These are phyloP conservation scores for Drosophila persimilis DNA, from an alignment of 1,140 invertebrate genomes.

Conservation along the genomic window DNA sequence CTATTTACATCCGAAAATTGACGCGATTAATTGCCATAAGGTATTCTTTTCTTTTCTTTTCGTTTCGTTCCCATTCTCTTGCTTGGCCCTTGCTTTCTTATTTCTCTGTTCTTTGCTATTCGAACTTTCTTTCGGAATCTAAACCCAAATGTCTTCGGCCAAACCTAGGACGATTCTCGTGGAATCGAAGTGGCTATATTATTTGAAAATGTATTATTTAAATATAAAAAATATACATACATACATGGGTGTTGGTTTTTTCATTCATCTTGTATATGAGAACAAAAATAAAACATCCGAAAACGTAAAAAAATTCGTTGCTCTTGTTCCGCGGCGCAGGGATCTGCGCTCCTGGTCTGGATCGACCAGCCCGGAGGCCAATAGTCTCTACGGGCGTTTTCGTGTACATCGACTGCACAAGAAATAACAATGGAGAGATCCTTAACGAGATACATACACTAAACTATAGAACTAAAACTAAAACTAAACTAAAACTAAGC, in stretches of 20 bases:
- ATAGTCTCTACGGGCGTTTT: not conserved
- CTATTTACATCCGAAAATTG: constrained; percentile 75
- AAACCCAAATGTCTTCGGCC: constrained; percentile 11
- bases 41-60: constrained; percentile 39
- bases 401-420: not conserved
- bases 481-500: constrained; percentile 11
- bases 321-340: constrained; percentile 30
- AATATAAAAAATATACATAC: constrained; percentile 47
- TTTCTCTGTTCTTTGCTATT: constrained; percentile 3
- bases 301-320: constrained; percentile 65
- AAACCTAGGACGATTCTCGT: not conserved
- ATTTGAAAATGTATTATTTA: constrained; percentile 25
- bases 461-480: constrained; percentile 4
- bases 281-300: constrained; percentile 21
- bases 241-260: constrained; percentile 8
- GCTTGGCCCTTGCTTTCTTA: constrained; percentile 5
- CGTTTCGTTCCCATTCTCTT: constrained; percentile 4
- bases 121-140: constrained; percentile 9
- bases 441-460: constrained; percentile 13
- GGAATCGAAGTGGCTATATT: constrained; percentile 18
- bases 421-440: too few relatives aligned
- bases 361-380: not conserved
- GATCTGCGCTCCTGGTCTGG: constrained; percentile 11
- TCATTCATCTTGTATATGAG: not conserved
- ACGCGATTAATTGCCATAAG: constrained; percentile 70